phyloP scores from a whole-genome alignment of 2,113 vertebrate species.

The Varanus komodoensis region DNA sequence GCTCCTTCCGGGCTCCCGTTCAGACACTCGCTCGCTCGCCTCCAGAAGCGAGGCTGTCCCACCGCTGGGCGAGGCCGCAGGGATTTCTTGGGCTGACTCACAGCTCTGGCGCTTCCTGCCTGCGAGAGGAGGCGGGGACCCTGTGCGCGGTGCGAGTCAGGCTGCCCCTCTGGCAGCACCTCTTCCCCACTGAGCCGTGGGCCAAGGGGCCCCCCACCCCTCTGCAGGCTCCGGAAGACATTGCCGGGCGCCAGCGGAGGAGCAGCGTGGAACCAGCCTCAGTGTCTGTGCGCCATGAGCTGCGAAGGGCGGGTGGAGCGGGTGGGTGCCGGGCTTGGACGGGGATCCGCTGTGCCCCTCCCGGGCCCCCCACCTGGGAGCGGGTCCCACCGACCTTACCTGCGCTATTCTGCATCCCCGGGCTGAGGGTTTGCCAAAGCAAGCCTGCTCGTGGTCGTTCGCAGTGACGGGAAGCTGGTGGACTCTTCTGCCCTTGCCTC shows the following conservation, averaged over 20 bases:
- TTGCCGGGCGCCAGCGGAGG: neutral
- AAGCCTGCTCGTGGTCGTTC: neutral
- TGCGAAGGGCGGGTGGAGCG: neutral
- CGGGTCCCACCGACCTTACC: too few relatives aligned
- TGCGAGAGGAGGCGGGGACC: neutral
- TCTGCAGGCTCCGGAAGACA: neutral
- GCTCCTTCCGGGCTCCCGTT: neutral
- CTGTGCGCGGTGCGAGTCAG: neutral
- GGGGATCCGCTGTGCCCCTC: neutral
- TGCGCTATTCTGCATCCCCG: too few relatives aligned
- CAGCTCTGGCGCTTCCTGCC: constrained; percentile 43
- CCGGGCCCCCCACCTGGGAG: too few relatives aligned
- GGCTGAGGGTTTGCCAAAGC: too few relatives aligned
- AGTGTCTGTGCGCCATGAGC: neutral
- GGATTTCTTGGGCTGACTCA: constrained; percentile 44
- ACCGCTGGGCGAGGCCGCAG: constrained; percentile 2
- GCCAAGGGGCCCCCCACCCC: neutral
- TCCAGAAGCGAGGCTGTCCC: neutral
- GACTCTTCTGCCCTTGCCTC: too few relatives aligned
- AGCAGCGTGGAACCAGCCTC: too few relatives aligned
- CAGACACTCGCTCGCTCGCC: neutral
- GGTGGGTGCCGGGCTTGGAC: neutral
- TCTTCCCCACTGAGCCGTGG: neutral
- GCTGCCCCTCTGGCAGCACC: too few relatives aligned
- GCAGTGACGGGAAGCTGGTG: too few relatives aligned